phyloP scores from a whole-genome alignment of 2,113 vertebrate species.

The Columbina picui region DNA sequence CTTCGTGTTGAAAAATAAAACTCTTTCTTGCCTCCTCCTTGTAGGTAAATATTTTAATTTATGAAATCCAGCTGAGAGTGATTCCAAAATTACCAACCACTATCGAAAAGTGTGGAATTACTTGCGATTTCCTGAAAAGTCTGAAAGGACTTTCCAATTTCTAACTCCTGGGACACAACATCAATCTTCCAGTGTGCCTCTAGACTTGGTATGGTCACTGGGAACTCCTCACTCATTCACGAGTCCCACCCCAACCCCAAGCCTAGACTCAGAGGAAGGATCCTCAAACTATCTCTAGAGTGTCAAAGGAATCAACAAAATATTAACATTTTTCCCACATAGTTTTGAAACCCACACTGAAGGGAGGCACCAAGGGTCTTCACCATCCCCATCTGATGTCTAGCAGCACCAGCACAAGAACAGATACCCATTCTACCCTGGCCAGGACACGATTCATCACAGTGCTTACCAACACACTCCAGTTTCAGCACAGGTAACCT shows the following conservation, averaged over 20 bases:
- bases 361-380: background rate
- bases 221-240: background rate
- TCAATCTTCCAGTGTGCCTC: background rate
- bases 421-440: background rate
- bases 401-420: background rate
- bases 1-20: background rate
- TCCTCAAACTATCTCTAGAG: background rate
- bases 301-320: background rate
- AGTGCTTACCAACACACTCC: accelerated
- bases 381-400: background rate
- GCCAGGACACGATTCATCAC: background rate
- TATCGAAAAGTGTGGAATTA: background rate
- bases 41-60: background rate
- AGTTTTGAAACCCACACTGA: background rate
- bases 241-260: background rate
- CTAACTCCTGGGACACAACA: background rate
- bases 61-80: background rate
- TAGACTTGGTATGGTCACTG: background rate
- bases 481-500: background rate
- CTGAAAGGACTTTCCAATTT: background rate
- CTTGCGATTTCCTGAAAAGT: background rate
- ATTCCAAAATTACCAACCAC: background rate
- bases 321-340: background rate
- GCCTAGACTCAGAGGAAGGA: background rate
- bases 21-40: background rate